Evolutionary conservation across 2,888 invertebrate species (phyloP).

Genomic region (Balanococcus diminutus): DNA sequence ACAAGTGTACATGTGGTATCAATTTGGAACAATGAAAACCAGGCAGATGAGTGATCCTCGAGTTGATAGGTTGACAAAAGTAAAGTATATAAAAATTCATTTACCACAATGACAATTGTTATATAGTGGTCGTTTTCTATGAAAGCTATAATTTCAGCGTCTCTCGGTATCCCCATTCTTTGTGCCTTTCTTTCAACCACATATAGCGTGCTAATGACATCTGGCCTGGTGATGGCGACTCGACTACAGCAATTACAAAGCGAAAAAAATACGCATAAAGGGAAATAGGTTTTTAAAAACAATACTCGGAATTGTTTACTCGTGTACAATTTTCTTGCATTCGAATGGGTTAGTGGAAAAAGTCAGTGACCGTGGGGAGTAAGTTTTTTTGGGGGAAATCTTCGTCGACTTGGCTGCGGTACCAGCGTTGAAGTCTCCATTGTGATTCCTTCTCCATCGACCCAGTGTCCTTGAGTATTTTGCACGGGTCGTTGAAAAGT

Average conservation of each 20-base stretch:
- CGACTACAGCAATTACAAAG: no score
- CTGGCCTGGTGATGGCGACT: no score
- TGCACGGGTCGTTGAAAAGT: not conserved
- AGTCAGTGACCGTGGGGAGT: not conserved
- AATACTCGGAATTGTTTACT: not conserved
- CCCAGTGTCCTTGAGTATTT: not conserved
- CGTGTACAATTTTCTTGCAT: no score
- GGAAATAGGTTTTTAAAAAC: not conserved
- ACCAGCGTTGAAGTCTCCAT: not conserved
- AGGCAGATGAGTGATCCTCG: not conserved
- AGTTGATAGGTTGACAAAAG: not conserved
- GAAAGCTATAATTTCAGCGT: slow-evolving; percentile 3
- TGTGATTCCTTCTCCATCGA: no score
- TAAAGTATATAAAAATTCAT: not conserved
- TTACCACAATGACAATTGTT: slow-evolving; percentile 16
- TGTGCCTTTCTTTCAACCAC: not conserved
- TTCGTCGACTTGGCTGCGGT: not conserved
- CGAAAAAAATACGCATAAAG: not conserved
- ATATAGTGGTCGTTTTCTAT: not conserved
- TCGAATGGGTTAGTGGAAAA: no score
- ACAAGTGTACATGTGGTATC: no score
- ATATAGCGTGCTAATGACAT: slow-evolving; percentile 16
- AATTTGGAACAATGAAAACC: not conserved
- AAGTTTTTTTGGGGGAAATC: not conserved
- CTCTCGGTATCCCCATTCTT: not conserved